These are phyloP conservation scores for Calephelis perditalis DNA, from an alignment of 2,888 invertebrate genomes.

Conservation along the genomic window DNA sequence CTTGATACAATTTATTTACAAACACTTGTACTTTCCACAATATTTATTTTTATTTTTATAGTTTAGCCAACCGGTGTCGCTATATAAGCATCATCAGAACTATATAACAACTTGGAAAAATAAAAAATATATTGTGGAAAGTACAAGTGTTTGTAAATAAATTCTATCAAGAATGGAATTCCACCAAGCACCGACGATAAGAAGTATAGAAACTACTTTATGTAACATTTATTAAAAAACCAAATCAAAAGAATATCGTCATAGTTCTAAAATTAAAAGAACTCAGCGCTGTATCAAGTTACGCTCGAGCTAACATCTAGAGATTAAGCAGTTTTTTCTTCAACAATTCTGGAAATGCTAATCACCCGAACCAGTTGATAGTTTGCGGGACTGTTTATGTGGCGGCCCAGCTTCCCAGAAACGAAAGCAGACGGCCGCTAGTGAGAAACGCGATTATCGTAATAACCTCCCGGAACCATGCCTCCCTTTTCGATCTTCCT, in stretches of 20 bases:
- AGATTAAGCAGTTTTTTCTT: conserved; percentile 40
- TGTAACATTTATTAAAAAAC: no score
- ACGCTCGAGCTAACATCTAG: background rate
- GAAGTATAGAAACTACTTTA: no score
- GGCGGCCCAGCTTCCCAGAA: conserved; percentile 61
- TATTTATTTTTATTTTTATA: no score
- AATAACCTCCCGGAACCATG: conserved; percentile 64
- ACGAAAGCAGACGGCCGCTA: conserved; percentile 69
- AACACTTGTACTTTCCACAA: no score
- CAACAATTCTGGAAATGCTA: conserved; percentile 67
- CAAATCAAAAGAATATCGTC: background rate
- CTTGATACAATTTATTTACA: no score
- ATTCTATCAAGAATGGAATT: no score
- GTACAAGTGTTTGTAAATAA: no score
- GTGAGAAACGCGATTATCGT: conserved; percentile 72
- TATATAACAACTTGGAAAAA: no score
- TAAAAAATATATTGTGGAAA: no score
- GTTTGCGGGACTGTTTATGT: conserved; percentile 58
- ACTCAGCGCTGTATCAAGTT: background rate
- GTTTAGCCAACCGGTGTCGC: no score
- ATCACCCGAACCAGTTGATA: conserved; percentile 64
- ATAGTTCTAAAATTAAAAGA: conserved; percentile 6
- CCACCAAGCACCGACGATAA: no score
- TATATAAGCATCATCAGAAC: no score
- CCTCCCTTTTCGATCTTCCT: conserved; percentile 1